Percentiles rank a stretch among this genome's conserved stretches.
phyloP scores from a whole-genome alignment of 2,888 invertebrate genomes.

The Drosophila antonietae region DNA sequence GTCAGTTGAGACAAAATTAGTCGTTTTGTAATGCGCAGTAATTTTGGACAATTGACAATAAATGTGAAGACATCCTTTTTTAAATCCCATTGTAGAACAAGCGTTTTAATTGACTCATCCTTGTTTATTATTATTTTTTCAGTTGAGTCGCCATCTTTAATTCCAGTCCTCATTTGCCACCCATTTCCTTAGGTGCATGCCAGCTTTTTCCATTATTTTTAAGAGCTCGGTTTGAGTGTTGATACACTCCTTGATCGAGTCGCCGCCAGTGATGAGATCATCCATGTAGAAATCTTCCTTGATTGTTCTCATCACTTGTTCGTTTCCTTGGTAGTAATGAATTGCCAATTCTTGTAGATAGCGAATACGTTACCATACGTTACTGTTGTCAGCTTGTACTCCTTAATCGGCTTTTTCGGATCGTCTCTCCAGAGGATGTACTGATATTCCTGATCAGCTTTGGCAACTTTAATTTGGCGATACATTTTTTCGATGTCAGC shows the following conservation, averaged over 20 bases:
- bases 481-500: background rate
- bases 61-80: background rate
- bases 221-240: background rate
- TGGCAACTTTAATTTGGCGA: background rate
- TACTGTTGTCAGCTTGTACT: background rate
- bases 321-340: background rate
- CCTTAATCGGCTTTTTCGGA: no score
- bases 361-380: no score
- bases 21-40: background rate
- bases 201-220: background rate
- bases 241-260: no score
- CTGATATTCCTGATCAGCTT: background rate
- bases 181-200: background rate
- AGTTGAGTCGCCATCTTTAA: background rate
- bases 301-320: background rate
- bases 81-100: background rate
- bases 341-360: no score
- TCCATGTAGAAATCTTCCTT: background rate
- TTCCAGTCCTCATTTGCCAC: background rate
- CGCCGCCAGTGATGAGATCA: no score
- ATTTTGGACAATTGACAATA: background rate
- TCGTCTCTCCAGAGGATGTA: background rate
- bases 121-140: background rate
- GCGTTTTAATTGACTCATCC: background rate
- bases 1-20: background rate